Percentiles rank a stretch among this genome's conserved stretches.
Evolutionary conservation across 2,797 vertebrate species (phyloP).

Genomic region (Champsocephalus esox): DNA sequence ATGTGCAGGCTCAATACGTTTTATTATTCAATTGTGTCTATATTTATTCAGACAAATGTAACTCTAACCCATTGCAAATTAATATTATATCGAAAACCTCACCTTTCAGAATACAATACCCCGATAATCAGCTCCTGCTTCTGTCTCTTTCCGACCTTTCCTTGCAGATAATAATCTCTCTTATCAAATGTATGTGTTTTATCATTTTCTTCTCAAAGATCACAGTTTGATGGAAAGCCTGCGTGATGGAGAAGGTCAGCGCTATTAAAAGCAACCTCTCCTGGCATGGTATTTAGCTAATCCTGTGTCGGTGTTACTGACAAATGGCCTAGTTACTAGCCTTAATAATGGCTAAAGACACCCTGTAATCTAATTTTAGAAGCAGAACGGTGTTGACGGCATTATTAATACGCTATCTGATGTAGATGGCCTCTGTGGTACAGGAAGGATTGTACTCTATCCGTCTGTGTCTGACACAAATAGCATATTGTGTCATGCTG

Average conservation of each 20-base stretch:
- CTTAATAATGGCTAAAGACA: constrained; percentile 27
- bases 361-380: constrained; percentile 62
- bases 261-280: constrained; percentile 51
- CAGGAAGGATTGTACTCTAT: constrained; percentile 28
- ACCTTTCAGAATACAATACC: not conserved
- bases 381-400: constrained; percentile 55
- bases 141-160: constrained; percentile 6
- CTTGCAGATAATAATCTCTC: not conserved
- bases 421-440: constrained; percentile 32
- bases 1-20: not conserved
- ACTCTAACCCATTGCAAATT: not conserved
- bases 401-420: constrained; percentile 64
- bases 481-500: constrained; percentile 19
- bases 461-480: constrained; percentile 33
- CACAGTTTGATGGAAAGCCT: constrained; percentile 17
- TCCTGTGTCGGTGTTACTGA: constrained; percentile 42
- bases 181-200: not conserved
- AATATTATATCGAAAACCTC: not conserved
- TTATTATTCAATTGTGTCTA: not conserved
- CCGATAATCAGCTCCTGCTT: not conserved
- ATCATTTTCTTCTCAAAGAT: not conserved
- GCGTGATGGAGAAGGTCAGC: constrained; percentile 42
- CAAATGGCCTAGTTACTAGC: constrained; percentile 43
- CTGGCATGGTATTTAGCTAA: constrained; percentile 50
- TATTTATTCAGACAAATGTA: not conserved